Base-by-base conservation (phyloP, 2,888 invertebrate genomes). In the Trachelus tabidus region DNA sequence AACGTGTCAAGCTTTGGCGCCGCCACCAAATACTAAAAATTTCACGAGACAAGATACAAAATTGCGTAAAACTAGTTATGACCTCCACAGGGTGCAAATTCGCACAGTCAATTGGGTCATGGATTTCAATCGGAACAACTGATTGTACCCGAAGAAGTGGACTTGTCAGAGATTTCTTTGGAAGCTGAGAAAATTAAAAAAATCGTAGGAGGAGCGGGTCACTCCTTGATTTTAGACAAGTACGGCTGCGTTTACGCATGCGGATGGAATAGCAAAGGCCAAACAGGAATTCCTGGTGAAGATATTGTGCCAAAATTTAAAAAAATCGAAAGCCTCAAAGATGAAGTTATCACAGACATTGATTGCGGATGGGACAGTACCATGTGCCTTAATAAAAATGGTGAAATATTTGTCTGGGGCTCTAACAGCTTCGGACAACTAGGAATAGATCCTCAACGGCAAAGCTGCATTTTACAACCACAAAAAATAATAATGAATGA, bases 331-430 rank as follows among this genome's bases (percentile, higher is more conserved):
- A 77, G 77, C 68, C 79, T 89, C 0, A 75, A 83, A 91, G 87
- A 92, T 90, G 88, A 93, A 85, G 89, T 88, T 79, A 94, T 96
- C 81, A 93, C 92, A 76, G 93, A 94, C 83, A 92, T 96, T 79
- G 94, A 94, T 68, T 95, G 96, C 85, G 97, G 97, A n/a, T 97
- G 97, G 96, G 96, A 97, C 88, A 95, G 95, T 83, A 96, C 96
- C 78, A 95, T 95, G 83, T 96, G 95, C 71, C 93, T 97, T 33
- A 94, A 96, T 34, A 93, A 94, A 86, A 94, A 94, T 81, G 94
- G 95, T 75, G 93, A 94, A 77, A 90, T 97, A 2, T 95, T 95
- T 92, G 95, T 95, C 3, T 97, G 97, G 97, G 97, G 98, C 9
- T 96, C 96, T 34, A 97, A 97, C 90, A 93, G 93, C 80, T 95